These are phyloP conservation scores for Ctenomys sociabilis DNA, from an alignment of 2,113 vertebrate species.

Conservation along the genomic window DNA sequence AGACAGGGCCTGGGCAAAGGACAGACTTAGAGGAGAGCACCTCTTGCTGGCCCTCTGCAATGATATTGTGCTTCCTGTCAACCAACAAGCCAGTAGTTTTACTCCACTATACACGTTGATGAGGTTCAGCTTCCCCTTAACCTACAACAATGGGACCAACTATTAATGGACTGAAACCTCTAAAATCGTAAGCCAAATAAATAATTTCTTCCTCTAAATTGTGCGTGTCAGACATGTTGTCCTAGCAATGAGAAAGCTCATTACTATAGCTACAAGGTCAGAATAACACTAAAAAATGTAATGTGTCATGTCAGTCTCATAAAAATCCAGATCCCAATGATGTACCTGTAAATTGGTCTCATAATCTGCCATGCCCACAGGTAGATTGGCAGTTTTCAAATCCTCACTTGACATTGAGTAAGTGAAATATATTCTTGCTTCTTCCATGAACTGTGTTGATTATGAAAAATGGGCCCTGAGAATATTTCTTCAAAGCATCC, in stretches of 20 bases:
- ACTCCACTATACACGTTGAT: background rate
- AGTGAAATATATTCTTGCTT: background rate
- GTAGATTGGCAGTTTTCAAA: background rate
- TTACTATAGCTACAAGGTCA: background rate
- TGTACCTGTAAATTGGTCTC: background rate
- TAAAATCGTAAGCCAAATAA: background rate
- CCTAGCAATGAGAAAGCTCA: background rate
- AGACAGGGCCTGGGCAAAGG: background rate
- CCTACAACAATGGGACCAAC: background rate
- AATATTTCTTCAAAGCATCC: background rate
- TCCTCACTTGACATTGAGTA: background rate
- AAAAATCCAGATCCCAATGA: background rate
- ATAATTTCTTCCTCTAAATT: background rate
- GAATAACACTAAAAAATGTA: background rate
- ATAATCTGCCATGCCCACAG: background rate
- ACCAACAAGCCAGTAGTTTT: background rate
- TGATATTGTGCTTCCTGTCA: background rate
- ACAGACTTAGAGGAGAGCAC: fast-evolving
- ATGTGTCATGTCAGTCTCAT: background rate
- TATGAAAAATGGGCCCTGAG: background rate
- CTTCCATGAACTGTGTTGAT: background rate
- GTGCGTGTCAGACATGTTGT: background rate
- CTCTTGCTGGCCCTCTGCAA: background rate
- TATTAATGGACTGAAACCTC: background rate
- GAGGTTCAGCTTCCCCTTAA: background rate